Evolutionary conservation across 2,113 vertebrate genomes (phyloP).

Genomic region (Elgaria multicarinata): DNA sequence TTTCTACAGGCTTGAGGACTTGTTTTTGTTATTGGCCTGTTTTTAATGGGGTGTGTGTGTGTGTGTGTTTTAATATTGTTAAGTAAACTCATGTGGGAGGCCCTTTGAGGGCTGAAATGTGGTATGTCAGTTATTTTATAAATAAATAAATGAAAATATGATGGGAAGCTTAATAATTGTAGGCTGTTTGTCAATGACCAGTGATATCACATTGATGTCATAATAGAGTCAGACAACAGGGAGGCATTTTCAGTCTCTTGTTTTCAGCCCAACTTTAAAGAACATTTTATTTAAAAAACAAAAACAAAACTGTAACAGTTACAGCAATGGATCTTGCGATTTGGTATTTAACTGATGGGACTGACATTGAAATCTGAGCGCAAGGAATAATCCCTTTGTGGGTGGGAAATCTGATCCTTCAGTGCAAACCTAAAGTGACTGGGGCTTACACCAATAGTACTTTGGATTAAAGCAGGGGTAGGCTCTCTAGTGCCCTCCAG

Average conservation of each 20-base stretch:
- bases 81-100: not conserved
- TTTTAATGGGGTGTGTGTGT: no score
- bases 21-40: not conserved
- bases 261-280: not conserved
- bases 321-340: not conserved
- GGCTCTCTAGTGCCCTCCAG: no score
- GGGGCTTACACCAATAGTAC: not conserved
- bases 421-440: not conserved
- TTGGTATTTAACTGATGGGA: not conserved
- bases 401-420: not conserved
- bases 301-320: not conserved
- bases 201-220: not conserved
- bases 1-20: not conserved
- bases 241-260: not conserved
- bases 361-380: not conserved
- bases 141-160: not conserved
- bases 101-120: not conserved
- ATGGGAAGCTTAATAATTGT: not conserved
- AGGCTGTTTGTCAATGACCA: not conserved
- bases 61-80: not conserved
- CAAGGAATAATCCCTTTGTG: not conserved
- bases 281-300: not conserved
- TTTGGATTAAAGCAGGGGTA: not conserved
- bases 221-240: not conserved
- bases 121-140: not conserved